A percentile compares a stretch with the other conserved stretches of the same genome.
These are phyloP conservation scores for Atrina japonica DNA, from an alignment of 2,888 invertebrate genomes.

Conservation along the genomic window DNA sequence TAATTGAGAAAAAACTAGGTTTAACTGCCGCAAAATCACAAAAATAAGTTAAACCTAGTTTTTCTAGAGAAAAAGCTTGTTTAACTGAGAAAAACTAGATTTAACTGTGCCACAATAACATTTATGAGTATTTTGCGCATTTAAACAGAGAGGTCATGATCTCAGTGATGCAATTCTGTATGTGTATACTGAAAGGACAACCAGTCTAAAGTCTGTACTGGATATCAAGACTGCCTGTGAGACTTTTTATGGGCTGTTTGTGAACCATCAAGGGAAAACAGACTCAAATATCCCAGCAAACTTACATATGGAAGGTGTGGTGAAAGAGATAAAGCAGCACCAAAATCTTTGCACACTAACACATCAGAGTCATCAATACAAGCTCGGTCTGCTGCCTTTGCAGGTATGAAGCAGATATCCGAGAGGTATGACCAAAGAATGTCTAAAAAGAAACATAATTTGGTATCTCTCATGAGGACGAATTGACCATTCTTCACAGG, in stretches of 20 bases:
- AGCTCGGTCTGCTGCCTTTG: constrained; percentile 2
- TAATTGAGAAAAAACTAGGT: too few species aligned
- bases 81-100: too few species aligned
- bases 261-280: constrained; percentile 13
- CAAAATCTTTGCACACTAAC: constrained; percentile 27
- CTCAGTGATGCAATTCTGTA: constrained; percentile 12
- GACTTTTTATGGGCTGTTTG: constrained; percentile 28
- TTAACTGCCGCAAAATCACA: too few species aligned
- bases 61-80: too few species aligned
- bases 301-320: constrained; percentile 24
- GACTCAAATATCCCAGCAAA: constrained; percentile 17
- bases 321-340: constrained; percentile 10
- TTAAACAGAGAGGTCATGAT: constrained; percentile 14
- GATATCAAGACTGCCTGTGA: constrained; percentile 17
- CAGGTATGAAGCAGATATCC: background rate
- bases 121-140: too few species aligned
- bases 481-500: background rate
- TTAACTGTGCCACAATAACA: too few species aligned
- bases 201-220: constrained; percentile 16
- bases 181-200: constrained; percentile 25
- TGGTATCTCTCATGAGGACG: constrained; percentile 1
- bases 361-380: too few species aligned
- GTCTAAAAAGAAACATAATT: constrained; percentile 4
- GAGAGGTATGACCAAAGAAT: background rate
- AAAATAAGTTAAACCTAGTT: too few species aligned